Evolutionary conservation across 2,113 vertebrate genomes (phyloP).

Genomic region (Anolis carolinensis): DNA sequence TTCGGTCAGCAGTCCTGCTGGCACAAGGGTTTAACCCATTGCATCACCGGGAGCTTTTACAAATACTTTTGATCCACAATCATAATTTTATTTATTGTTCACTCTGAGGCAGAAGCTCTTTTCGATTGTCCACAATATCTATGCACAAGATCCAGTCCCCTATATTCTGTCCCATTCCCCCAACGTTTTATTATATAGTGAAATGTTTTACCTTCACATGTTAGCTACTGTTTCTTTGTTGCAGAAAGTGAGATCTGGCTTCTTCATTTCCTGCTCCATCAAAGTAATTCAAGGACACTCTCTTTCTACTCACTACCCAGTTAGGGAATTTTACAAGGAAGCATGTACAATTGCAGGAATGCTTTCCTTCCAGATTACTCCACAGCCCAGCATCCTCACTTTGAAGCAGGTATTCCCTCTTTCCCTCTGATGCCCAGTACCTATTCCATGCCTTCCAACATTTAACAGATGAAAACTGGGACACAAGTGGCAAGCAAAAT

Average conservation of each 20-base stretch:
- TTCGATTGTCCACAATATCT: not conserved
- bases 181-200: not conserved
- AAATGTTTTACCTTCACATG: not conserved
- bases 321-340: not conserved
- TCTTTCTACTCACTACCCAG: not conserved
- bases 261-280: not conserved
- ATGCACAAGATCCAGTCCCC: not conserved
- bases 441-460: not conserved
- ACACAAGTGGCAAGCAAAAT: no score
- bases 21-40: no score
- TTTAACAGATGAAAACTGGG: no score
- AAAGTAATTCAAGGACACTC: not conserved
- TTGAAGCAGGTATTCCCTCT: not conserved
- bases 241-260: not conserved
- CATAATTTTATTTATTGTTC: not conserved
- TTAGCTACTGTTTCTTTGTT: not conserved
- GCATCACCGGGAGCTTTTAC: no score
- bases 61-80: not conserved
- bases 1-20: no score
- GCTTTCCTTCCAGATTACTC: not conserved
- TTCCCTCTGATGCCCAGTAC: not conserved
- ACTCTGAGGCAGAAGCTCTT: not conserved
- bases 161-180: not conserved
- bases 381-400: not conserved
- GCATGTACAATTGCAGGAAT: not conserved